Evolutionary conservation across 2,113 vertebrate species (phyloP).

Genomic region (Sterrhoptilus dennistouni): DNA sequence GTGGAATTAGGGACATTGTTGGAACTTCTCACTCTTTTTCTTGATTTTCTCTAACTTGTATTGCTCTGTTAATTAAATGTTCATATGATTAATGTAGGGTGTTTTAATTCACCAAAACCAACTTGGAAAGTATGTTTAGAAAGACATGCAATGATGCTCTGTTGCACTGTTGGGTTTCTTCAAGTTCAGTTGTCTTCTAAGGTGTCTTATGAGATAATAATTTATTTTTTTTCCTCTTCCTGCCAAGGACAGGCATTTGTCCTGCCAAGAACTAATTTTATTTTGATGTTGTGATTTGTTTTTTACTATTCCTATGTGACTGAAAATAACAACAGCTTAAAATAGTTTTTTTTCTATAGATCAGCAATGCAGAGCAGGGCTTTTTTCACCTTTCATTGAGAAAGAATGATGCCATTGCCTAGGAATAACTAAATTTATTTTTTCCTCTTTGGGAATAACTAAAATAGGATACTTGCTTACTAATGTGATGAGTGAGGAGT

Average conservation of each 20-base stretch:
- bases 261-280: neutral
- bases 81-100: constrained; percentile 6
- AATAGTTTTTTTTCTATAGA: neutral
- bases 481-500: neutral
- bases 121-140: constrained; percentile 47
- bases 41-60: constrained; percentile 17
- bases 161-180: constrained; percentile 17
- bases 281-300: constrained; percentile 48
- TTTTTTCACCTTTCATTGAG: constrained; percentile 35
- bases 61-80: constrained; percentile 18
- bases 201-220: constrained; percentile 19
- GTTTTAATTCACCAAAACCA: neutral
- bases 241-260: neutral
- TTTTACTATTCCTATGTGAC: constrained; percentile 16
- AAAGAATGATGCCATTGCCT: constrained; percentile 29
- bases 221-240: constrained; percentile 40
- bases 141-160: constrained; percentile 8
- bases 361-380: neutral
- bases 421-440: neutral
- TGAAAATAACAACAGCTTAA: constrained; percentile 20
- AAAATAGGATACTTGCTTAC: constrained; percentile 6
- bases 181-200: constrained; percentile 39
- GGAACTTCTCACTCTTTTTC: neutral
- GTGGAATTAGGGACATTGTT: constrained; percentile 26
- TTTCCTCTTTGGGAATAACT: neutral